Conservation (phyloP, 1,140 invertebrate species). For the Eubasilissa regina region DNA sequence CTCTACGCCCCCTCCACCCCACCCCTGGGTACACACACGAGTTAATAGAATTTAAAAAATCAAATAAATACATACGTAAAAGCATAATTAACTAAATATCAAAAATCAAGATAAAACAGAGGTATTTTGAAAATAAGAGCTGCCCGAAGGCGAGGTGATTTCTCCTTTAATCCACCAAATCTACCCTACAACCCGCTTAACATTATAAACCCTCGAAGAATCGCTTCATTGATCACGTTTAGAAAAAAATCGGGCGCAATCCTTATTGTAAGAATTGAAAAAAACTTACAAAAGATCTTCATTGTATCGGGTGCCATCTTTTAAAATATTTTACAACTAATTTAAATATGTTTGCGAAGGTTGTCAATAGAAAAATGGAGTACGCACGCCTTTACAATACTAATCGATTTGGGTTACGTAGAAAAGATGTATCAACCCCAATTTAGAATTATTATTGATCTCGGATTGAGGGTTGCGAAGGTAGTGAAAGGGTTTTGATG, state of each 20-base stretch:
- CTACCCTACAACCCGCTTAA: background rate
- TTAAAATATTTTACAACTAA: constrained; percentile 13
- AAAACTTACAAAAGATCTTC: constrained; percentile 6
- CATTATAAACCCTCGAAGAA: background rate
- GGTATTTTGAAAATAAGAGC: too few relatives aligned
- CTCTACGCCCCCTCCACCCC: too few relatives aligned
- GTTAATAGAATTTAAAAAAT: too few relatives aligned
- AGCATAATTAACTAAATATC: too few relatives aligned
- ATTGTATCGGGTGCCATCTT: constrained; percentile 23
- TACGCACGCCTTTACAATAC: constrained; percentile 53
- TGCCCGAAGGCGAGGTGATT: too few relatives aligned
- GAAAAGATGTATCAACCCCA: constrained; percentile 19
- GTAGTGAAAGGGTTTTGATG: constrained; percentile 44
- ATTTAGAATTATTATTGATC: constrained; percentile 47
- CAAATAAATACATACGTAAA: too few relatives aligned
- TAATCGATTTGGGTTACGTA: constrained; percentile 50
- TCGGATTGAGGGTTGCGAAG: background rate
- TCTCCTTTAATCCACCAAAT: too few relatives aligned
- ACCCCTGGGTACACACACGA: too few relatives aligned
- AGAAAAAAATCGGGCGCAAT: constrained; percentile 11
- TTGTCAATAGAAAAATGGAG: constrained; percentile 26
- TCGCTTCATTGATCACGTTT: constrained; percentile 25
- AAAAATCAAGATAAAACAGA: too few relatives aligned
- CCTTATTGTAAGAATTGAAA: constrained; percentile 8
- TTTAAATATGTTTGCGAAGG: constrained; percentile 19